Evolutionary conservation across 2,888 invertebrate genomes (phyloP), one percentile per base, ranked within the genome.

Genomic region (Agrypnus murinus): DNA sequence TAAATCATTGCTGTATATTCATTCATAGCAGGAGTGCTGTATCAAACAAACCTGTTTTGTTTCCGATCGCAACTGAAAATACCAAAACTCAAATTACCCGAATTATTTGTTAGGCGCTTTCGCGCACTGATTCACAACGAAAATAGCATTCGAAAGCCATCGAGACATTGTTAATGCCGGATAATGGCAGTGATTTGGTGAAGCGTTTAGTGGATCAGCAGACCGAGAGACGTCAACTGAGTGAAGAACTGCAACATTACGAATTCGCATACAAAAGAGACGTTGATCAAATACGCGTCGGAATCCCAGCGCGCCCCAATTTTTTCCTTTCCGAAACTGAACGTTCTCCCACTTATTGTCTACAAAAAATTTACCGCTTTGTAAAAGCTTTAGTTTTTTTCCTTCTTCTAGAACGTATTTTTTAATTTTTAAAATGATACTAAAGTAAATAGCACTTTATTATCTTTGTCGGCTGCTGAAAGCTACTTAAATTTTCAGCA

Each of bases 161-260:
- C 69, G 75, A 75, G 73, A 75, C 74, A 69, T 76, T 76, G 74
- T 74, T 76, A 76, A 75, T 74, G 74, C 72, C 67, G 72, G 75
- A 75, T 76, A 76, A 76, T 76, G 76, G 76, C 70, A 60, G 74
- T 69, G 73, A 74, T 71, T 71, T 71, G 50, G 71, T 50, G 66
- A 74, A 74, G 72, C 76, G 71, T 74, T 74, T 65, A 69, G 68
- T 66, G 75, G 74, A 69, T 72, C 72, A 74, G 74, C 74, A 72
- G 69, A 70, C 73, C 73, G 75, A 68, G 72, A 73, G 73, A 74
- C 68, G 75, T 75, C 75, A 72, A 69, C 73, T 57, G 69, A 72
- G 73, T 76, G 77, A 76, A 73, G 73, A 69, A 76, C 74, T 75
- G 76, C 75, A 73, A 72, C 75, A 77, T 77, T 77, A 76, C 71